Evolutionary conservation across 2,797 vertebrate genomes (phyloP).

Genomic region (Masticophis lateralis): DNA sequence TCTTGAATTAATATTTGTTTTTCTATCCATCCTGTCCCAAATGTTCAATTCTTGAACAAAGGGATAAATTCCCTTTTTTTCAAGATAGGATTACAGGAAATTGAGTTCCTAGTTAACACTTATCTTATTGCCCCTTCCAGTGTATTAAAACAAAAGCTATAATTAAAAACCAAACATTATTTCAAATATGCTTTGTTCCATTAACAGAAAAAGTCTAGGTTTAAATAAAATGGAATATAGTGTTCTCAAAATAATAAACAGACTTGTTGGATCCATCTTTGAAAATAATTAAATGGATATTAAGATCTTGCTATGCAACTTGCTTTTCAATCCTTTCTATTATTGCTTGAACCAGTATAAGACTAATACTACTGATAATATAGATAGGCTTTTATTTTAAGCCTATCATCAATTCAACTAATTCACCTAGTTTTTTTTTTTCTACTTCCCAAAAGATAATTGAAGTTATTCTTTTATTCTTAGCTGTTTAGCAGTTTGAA

Average conservation of each 20-base stretch:
- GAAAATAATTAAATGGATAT: not conserved
- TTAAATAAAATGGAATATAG: not conserved
- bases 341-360: not conserved
- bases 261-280: not conserved
- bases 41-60: not conserved
- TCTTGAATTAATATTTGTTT: not conserved
- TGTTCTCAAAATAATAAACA: not conserved
- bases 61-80: not conserved
- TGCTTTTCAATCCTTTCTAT: not conserved
- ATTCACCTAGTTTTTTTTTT: not conserved
- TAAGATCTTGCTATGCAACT: not conserved
- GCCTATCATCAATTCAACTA: not conserved
- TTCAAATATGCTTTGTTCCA: not conserved
- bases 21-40: not conserved
- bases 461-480: not conserved
- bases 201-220: not conserved
- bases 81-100: not conserved
- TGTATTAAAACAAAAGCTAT: not conserved
- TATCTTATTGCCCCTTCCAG: not conserved
- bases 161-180: not conserved
- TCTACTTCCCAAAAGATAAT: not conserved
- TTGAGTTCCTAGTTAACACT: not conserved
- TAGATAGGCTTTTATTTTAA: not conserved
- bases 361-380: not conserved
- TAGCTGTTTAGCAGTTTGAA: constrained; percentile 18